These are phyloP conservation scores for Calameuta pallipes DNA, from an alignment of 2,888 invertebrate genomes.

Conservation along the genomic window DNA sequence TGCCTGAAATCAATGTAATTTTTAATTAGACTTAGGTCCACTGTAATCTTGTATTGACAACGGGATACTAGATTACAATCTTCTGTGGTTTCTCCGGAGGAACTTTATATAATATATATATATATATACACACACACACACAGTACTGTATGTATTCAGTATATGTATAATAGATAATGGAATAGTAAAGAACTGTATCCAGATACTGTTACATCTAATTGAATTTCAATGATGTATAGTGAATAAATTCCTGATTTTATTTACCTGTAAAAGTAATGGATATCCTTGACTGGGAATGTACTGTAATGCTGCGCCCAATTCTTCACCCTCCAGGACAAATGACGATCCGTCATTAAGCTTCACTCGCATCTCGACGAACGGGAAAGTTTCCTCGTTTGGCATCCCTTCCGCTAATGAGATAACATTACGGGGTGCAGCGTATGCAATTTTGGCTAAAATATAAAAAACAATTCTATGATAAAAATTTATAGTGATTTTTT, in stretches of 20 bases:
- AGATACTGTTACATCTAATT: neutral
- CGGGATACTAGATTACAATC: neutral
- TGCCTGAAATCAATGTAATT: conserved; percentile 53
- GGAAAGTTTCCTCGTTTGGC: conserved; percentile 80
- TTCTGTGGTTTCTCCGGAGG: neutral
- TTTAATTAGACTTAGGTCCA: neutral
- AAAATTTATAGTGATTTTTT: too few relatives aligned
- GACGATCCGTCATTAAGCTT: conserved; percentile 70
- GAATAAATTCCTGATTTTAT: neutral
- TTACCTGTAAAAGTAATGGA: conserved; percentile 58
- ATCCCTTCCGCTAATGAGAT: conserved; percentile 79
- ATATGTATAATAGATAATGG: neutral
- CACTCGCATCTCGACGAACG: conserved; percentile 74
- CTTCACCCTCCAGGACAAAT: conserved; percentile 70
- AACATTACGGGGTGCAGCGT: conserved; percentile 66
- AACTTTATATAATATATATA: too few relatives aligned
- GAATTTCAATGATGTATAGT: neutral
- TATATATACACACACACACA: too few relatives aligned
- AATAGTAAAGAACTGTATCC: neutral
- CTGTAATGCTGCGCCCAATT: conserved; percentile 76
- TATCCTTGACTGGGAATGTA: conserved; percentile 82
- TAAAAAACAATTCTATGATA: too few relatives aligned
- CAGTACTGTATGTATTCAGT: neutral
- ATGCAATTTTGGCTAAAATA: conserved; percentile 68
- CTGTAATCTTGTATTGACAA: neutral